Conservation (phyloP, 2,888 invertebrate genomes). For the Horisme vitalbata region DNA sequence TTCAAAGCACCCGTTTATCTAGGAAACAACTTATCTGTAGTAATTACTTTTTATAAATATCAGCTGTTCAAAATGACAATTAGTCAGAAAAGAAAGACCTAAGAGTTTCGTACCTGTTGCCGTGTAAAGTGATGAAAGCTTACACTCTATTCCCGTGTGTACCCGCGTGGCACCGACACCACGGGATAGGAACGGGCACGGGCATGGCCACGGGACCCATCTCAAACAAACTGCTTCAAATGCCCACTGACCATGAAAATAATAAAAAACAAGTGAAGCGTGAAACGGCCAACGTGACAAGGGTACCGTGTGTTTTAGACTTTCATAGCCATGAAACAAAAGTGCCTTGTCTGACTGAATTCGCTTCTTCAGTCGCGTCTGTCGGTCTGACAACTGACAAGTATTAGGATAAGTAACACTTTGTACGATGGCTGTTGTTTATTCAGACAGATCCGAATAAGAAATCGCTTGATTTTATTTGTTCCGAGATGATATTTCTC, state of each 20-base stretch:
- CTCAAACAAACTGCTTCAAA: slow-evolving; percentile 26
- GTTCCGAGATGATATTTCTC: background rate
- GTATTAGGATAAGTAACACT: slow-evolving; percentile 12
- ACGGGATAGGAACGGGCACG: no score
- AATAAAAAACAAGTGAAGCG: slow-evolving; percentile 35
- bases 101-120: background rate
- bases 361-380: slow-evolving; percentile 21
- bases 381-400: slow-evolving; percentile 25
- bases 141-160: background rate
- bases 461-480: slow-evolving; percentile 7
- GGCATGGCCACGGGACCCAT: slow-evolving; percentile 11
- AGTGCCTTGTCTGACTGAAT: slow-evolving; percentile 20
- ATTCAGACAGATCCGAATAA: slow-evolving; percentile 14
- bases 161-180: background rate
- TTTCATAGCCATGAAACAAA: slow-evolving; percentile 21
- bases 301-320: slow-evolving; percentile 29
- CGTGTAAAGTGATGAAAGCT: background rate
- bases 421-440: slow-evolving; percentile 15
- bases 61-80: no score
- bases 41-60: no score
- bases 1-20: no score
- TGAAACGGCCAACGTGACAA: slow-evolving; percentile 32
- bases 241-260: slow-evolving; percentile 33
- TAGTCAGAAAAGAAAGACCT: no score
- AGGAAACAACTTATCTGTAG: no score